Evolutionary conservation across 1,140 invertebrate species (phyloP), one percentile per base, ranked within the genome.

Genomic region (Diorhabda carinulata): DNA sequence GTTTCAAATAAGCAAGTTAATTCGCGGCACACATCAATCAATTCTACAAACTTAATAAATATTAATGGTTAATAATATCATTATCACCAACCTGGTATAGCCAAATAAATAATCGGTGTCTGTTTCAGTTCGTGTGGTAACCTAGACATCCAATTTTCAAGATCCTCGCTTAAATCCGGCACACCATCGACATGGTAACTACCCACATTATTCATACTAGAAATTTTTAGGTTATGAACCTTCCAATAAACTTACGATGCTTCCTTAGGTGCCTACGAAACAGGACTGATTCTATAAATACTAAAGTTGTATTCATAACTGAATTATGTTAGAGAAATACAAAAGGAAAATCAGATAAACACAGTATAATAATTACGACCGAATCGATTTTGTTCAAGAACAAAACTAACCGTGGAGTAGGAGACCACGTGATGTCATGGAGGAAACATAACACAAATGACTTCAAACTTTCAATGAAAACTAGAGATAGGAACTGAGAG

Each of bases 131-230:
- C 72, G 57, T 81, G 78, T 67, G 89, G 87, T 72, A 92, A 77
- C 72, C 85, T 83, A 41, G 83, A 82, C 90, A 92, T 91, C 91
- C 91, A 92, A 67, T 85, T 83, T 76, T 90, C 87, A n/a, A 89
- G 80, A 77, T 87, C 81, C 47, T 82, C 74, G 61, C 78, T 75
- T 40, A 81, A 75, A 64, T 79, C 77, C 3, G 47, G 47, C 47
- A 52, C 47, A 52, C 47, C n/a, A 52, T 52, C 47, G 6, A 8
- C 47, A 6, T 52, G 47, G n/a, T 52, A 52, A 52, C 47, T 52
- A 4, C 6, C 47, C 47, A 4, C 47, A n/a, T 52, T 52, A 52
- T 52, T 52, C 47, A 52, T 52, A 52, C n/a, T 52, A 8, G 6
- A 52, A 52, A 52, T 52, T 52, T 52, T 8, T 52, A 52, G 47